Evolutionary conservation across 1,140 invertebrate genomes (phyloP).

Genomic region (Phortica variegata): DNA sequence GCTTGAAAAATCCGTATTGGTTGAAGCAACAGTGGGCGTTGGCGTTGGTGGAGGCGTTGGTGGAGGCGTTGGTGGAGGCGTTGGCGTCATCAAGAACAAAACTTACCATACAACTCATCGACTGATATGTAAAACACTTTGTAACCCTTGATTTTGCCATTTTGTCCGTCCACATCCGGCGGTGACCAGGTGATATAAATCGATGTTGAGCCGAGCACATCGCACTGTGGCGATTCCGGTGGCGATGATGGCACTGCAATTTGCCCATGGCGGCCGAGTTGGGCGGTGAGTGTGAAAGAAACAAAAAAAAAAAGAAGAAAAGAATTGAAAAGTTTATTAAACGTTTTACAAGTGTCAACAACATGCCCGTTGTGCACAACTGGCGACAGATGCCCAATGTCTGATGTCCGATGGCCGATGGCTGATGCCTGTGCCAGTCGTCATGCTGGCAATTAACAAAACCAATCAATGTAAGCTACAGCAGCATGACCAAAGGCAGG

Average conservation of each 20-base stretch:
- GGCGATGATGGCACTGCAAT: constrained; percentile 75
- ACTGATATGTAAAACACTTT: constrained; percentile 77
- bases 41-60: too few species aligned
- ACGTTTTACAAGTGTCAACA: constrained; percentile 19
- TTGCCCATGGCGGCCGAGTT: neutral
- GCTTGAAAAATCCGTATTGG: constrained; percentile 1
- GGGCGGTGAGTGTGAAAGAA: neutral
- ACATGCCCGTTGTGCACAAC: too few species aligned
- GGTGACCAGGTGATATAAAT: constrained; percentile 85
- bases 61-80: too few species aligned
- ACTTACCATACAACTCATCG: constrained; percentile 71
- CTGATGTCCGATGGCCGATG: too few species aligned
- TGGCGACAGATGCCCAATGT: constrained; percentile 4
- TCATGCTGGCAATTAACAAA: constrained; percentile 45
- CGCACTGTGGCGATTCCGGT: constrained; percentile 76
- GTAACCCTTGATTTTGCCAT: constrained; percentile 86
- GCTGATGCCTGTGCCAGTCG: neutral
- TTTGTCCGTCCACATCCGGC: constrained; percentile 75
- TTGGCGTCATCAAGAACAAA: too few species aligned
- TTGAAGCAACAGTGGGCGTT: too few species aligned
- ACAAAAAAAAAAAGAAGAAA: neutral
- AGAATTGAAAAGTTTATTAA: constrained; percentile 28
- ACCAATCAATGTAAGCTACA: constrained; percentile 44
- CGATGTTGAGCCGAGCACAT: constrained; percentile 76
- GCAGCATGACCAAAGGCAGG: too few species aligned